phyloP scores from a whole-genome alignment of 2,888 invertebrate genomes.

The Chaetoderma sp. region DNA sequence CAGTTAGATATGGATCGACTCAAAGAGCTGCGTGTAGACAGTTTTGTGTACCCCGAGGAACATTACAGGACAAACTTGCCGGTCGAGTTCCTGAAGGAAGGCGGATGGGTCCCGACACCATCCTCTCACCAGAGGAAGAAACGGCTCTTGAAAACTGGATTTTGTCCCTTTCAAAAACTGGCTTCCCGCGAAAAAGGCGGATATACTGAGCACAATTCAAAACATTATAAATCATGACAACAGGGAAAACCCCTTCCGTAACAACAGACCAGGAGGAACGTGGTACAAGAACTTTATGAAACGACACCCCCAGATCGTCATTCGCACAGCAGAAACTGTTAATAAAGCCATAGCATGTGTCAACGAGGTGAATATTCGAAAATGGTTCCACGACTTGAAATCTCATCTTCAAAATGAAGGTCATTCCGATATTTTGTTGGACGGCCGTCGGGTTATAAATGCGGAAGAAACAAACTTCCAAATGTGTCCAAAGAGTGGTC shows the following conservation, averaged over 20 bases:
- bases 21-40: neutral
- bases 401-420: slow-evolving; percentile 9
- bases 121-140: neutral
- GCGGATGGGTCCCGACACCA: neutral
- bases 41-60: slow-evolving; percentile 1
- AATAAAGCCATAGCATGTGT: slow-evolving; percentile 15
- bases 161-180: neutral
- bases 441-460: slow-evolving; percentile 13
- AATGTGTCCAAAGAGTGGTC: neutral
- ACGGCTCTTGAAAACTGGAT: neutral
- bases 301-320: slow-evolving; percentile 1
- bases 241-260: slow-evolving; percentile 12
- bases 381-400: slow-evolving; percentile 9
- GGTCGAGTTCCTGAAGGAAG: neutral
- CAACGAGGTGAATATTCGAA: slow-evolving; percentile 4
- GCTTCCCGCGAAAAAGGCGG: neutral
- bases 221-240: slow-evolving; percentile 6
- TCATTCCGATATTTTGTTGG: neutral
- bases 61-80: neutral
- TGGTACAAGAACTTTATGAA: slow-evolving; percentile 22
- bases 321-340: neutral
- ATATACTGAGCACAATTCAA: slow-evolving; percentile 9
- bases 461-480: neutral
- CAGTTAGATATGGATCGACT: neutral
- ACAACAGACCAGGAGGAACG: slow-evolving; percentile 22